Evolutionary conservation across 2,797 vertebrate species (phyloP).

Genomic region (Varecia variegata): DNA sequence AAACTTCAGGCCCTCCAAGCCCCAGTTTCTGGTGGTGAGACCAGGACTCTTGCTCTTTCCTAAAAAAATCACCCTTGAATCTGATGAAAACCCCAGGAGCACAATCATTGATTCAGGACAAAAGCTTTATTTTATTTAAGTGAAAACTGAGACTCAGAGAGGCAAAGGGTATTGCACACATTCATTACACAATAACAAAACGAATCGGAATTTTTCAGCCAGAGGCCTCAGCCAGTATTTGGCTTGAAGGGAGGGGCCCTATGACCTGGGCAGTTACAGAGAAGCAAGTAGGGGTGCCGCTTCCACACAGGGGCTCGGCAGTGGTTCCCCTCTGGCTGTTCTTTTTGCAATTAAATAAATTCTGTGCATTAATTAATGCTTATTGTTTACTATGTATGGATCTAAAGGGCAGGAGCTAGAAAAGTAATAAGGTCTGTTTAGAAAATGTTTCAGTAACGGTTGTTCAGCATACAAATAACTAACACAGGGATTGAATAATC

Average conservation of each 20-base stretch:
- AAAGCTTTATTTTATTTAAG: neutral
- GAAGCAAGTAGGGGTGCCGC: neutral
- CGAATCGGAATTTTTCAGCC: neutral
- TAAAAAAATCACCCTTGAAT: neutral
- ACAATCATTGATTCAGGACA: neutral
- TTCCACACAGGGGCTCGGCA: neutral
- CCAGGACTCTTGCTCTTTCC: neutral
- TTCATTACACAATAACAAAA: neutral
- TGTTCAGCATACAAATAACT: neutral
- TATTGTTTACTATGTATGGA: neutral
- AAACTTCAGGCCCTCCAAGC: neutral
- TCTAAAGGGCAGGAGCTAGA: neutral
- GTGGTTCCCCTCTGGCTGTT: neutral
- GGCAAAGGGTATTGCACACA: neutral
- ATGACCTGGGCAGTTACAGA: neutral
- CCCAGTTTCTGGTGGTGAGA: neutral
- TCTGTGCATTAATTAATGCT: neutral
- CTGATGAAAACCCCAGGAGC: neutral
- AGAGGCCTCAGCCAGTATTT: neutral
- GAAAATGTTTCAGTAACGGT: neutral
- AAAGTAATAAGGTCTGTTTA: neutral
- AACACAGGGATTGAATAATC: neutral
- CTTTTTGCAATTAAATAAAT: neutral
- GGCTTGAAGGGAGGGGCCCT: neutral
- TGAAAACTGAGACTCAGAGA: neutral